Base-by-base conservation (phyloP, 2,113 vertebrate species). In the Cinclus cinclus region DNA sequence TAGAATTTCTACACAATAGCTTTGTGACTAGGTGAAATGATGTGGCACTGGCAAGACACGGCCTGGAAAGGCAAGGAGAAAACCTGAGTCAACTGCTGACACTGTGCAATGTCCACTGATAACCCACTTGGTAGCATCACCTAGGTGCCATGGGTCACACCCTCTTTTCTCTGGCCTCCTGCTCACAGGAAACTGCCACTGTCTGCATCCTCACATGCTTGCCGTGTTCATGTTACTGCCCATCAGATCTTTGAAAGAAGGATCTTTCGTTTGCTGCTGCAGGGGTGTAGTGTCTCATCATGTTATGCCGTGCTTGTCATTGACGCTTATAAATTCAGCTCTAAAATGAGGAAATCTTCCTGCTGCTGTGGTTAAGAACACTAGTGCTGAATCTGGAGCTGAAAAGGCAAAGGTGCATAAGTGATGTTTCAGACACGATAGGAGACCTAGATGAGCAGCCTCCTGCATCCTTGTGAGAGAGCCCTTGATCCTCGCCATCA, bases 121-220 rank as follows among this genome's bases (percentile, higher is more conserved):
- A 60, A 20, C 59, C 25, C 27, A 15, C 35, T 13, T 6, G 27
- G 53, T 14, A n/a, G 27, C 33, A 62, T 30, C 37, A 25, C 1
- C 0, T n/a, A 2, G 1, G 30, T 24, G 42, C 33, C 60, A 35
- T 2, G 2, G 14, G 50, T 73, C 53, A 31, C 5, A 3, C 19
- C 1, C 13, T 58, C 49, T 27, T 59, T 69, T 24, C 47, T 46
- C 1, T 4, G 42, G 46, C 11, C 31, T 74, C 11, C n/a, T 0
- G 2, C 46, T 62, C 50, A 25, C 3, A 55, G n/a, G 31, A 33
- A 19, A 11, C 42, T 65, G 69, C 22, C 30, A 7, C 47, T 39
- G 62, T 42, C 50, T 55, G 50, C 2, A 3, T 77, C 25, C 81
- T 80, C 2, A 1, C 25, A 3, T 0, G 10, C 3, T 0, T 13